Evolutionary conservation across 2,797 vertebrate species (phyloP), one percentile per base, ranked within the genome.

Genomic region (Sebastiscus tertius): DNA sequence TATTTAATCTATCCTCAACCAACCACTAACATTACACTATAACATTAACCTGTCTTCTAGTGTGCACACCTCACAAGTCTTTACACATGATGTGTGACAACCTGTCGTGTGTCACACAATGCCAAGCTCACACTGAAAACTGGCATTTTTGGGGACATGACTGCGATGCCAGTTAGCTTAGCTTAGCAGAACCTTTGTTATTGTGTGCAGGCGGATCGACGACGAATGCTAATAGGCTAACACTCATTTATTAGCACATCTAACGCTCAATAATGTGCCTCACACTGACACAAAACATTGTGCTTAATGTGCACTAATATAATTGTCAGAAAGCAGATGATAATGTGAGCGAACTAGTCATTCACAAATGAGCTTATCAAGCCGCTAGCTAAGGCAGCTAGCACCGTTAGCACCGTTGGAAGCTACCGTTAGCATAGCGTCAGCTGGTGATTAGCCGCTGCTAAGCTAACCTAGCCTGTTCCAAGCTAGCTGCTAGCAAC

Each of bases 131-230:
- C 31, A 16, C 62, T 36, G 5, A 66, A 83, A 83, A 76, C 34
- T 77, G 72, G 70, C 34, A 66, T 84, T 80, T 88, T 31, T 42
- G 39, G 31, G 70, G 49, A 73, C 63, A 77, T 70, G 42, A 77
- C 82, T 86, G 77, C 79, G 83, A 85, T 83, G 83, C 79, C 75
- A 83, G 77, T 72, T 77, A 66, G 83, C 80, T 88, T 88, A 88
- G 74, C 69, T 70, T 26, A 29, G 60, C 74, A 79, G 74, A 85
- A 89, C 84, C 92, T 93, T 94, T 94, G 92, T 94, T 94, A 86
- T 93, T 93, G 89, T 92, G 83, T 83, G 87, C 77, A 82, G 67
- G 67, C 61, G 56, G 69, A 24, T 87, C 85, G 84, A 92, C 90
- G 90, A 76, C 85, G 71, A 74, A 75, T 34, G 83, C 74, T 88